Evolutionary conservation across 2,888 invertebrate genomes (phyloP), one percentile per base, ranked within the genome.

Genomic region (Drosophila nr. perissopoda): DNA sequence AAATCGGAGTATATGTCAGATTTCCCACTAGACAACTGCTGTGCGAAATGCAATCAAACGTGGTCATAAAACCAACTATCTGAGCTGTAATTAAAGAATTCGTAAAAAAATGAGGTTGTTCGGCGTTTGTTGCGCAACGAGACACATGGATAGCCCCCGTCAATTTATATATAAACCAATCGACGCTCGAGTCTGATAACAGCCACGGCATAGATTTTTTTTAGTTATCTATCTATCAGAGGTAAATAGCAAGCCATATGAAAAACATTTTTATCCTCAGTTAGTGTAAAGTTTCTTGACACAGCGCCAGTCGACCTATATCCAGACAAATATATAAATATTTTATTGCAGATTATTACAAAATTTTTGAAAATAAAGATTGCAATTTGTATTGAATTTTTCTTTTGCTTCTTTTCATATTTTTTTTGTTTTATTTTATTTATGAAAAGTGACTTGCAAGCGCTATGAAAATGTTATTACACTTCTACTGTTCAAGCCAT

Each of bases 31-130:
- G 31, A 31, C 36, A 52, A 49, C 21, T 48, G 16, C 49, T 46
- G 59, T 67, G 59, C 29, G 58, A 66, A 74, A 64, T 74, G 56
- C 68, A 72, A 79, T 79, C 67, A 70, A 70, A 58, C 21, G 48
- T 54, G 48, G 31, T 29, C 34, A 66, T 60, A 69, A 63, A 68
- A 51, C 36, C 18, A 63, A 38, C 59, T 57, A 56, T 56, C 5
- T 16, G 16, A 21, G 34, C 6, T 33, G 13, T 48, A 16, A 46
- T 34, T 7, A 5, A 36, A 60, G 31, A 18, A 13, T 2, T n/a
- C 11, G 13, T 7, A 2, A 1, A 33, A 33, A 18, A 27, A 27
- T 29, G 1, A 18, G 21, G 21, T 16, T 18, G 10, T 34, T 46
- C 25, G 21, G 31, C 38, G 27, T 74, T 60, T 53, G 57, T 38